Percentiles rank a stretch among this genome's conserved stretches.
Evolutionary conservation across 2,888 invertebrate genomes (phyloP).

Genomic region (Hypomecis punctinalis): DNA sequence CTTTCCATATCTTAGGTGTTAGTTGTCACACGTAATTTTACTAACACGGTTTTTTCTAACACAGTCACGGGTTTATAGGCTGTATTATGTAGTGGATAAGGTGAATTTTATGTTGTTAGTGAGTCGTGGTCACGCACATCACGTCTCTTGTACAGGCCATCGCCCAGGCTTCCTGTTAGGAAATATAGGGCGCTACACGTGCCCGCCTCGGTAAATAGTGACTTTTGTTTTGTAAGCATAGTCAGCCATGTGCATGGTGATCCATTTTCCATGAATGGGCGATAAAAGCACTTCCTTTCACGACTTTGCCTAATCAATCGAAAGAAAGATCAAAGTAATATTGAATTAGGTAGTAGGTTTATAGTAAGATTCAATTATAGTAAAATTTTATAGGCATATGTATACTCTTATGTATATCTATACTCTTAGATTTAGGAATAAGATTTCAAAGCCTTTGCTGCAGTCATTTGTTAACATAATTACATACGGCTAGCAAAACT

Average conservation of each 20-base stretch:
- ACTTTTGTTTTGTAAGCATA: slow-evolving; percentile 31
- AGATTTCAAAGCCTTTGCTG: no score
- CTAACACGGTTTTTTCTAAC: slow-evolving; percentile 6
- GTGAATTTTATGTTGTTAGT: slow-evolving; percentile 19
- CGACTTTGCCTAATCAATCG: neutral
- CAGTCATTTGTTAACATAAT: no score
- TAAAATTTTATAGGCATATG: no score
- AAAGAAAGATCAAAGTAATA: no score
- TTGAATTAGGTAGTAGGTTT: no score
- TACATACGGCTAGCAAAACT: no score
- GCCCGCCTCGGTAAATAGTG: slow-evolving; percentile 43
- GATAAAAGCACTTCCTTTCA: neutral
- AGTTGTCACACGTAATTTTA: slow-evolving; percentile 34
- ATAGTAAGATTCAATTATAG: no score
- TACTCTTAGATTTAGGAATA: no score
- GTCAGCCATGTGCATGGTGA: slow-evolving; percentile 30
- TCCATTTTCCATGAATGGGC: slow-evolving; percentile 21
- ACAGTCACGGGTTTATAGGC: slow-evolving; percentile 19
- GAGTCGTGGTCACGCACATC: slow-evolving; percentile 33
- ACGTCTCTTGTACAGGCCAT: slow-evolving; percentile 47
- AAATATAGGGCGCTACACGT: slow-evolving; percentile 59
- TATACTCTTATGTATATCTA: no score
- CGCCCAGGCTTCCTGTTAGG: slow-evolving; percentile 57
- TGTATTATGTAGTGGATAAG: slow-evolving; percentile 25
- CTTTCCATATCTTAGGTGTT: slow-evolving; percentile 43